Evolutionary conservation across 1,140 invertebrate species (phyloP).

Genomic region (Drosophila repleta): DNA sequence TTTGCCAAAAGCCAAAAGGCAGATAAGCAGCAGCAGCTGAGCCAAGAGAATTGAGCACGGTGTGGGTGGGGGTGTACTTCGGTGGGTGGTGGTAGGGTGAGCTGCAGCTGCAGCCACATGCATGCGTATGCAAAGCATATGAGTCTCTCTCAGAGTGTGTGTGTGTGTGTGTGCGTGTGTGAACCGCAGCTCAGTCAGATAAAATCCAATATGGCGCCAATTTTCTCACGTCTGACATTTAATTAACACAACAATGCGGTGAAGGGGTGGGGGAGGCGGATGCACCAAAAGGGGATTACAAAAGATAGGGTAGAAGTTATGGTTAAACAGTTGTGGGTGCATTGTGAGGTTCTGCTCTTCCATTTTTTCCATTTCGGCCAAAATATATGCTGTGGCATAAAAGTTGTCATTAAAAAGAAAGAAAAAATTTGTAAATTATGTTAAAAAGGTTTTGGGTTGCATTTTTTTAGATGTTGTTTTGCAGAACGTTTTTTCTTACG

Average conservation of each 20-base stretch:
- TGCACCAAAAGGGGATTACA: background rate
- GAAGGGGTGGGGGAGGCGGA: background rate
- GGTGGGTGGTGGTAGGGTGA: background rate
- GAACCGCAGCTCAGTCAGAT: constrained; percentile 60
- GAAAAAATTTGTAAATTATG: constrained; percentile 59
- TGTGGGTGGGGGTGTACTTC: background rate
- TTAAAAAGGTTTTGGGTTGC: constrained; percentile 26
- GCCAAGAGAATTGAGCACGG: constrained; percentile 34
- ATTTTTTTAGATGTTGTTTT: constrained; percentile 10
- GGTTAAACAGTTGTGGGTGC: constrained; percentile 11
- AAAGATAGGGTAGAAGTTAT: constrained; percentile 18
- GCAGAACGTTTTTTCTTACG: constrained; percentile 18
- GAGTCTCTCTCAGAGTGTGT: constrained; percentile 3
- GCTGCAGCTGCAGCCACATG: constrained; percentile 18
- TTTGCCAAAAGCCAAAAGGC: constrained; percentile 81
- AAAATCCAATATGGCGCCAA: constrained; percentile 82
- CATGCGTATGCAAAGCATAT: constrained; percentile 46
- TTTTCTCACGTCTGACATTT: constrained; percentile 82
- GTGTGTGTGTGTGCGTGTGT: constrained; percentile 6
- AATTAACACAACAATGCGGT: constrained; percentile 80
- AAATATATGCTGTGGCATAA: constrained; percentile 65
- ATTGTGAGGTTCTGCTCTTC: background rate
- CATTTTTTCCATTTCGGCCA: constrained; percentile 1
- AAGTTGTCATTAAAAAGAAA: constrained; percentile 58
- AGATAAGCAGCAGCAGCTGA: constrained; percentile 67